Base-by-base conservation (phyloP, 2,797 vertebrate genomes). In the Botia kubotai region DNA sequence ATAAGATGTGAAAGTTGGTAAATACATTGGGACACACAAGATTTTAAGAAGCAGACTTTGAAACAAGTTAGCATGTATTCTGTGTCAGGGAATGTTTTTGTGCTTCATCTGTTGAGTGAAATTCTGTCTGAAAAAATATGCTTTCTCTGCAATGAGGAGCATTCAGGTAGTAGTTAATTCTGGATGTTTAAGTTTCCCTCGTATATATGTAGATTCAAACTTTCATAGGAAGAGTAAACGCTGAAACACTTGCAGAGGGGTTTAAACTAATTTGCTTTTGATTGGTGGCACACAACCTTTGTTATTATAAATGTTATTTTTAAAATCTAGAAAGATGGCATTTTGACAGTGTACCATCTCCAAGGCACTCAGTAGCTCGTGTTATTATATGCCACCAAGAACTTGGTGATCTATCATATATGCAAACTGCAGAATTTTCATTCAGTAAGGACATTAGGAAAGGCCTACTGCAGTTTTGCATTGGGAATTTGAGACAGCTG, bases 301-400 rank as follows among this genome's bases (percentile, higher is more conserved):
- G 23, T 26, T 26, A 26, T 26, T 26, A 26, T 26, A 69, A 77
- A 75, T 86, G 79, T 77, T 63, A 79, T 82, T 83, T 83, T 55
- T 48, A 23, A 71, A 80, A 65, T 82, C 57, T 83, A 80, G 69
- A 86, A 83, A 75, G 70, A 87, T 86, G 84, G 84, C 79, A 84
- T 60, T 79, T 77, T 75, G 72, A 83, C 43, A 78, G 84, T 70
- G 83, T 53, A 79, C 83, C 60, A 82, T 82, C 78, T 65, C 72
- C 81, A 90, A 90, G 89, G 89, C 89, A 90, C 89, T 89, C 84
- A 72, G 57, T 63, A 82, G 76, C 53, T 80, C 77, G 46, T 75
- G 75, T 83, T 65, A 33, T 77, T 62, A 77, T 70, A 58, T 68
- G 65, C 76, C 79, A 76, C 76, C 73, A 77, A 83, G 75, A 73